phyloP scores from a whole-genome alignment of 2,797 vertebrate genomes.

The Ctenopoma multispine region DNA sequence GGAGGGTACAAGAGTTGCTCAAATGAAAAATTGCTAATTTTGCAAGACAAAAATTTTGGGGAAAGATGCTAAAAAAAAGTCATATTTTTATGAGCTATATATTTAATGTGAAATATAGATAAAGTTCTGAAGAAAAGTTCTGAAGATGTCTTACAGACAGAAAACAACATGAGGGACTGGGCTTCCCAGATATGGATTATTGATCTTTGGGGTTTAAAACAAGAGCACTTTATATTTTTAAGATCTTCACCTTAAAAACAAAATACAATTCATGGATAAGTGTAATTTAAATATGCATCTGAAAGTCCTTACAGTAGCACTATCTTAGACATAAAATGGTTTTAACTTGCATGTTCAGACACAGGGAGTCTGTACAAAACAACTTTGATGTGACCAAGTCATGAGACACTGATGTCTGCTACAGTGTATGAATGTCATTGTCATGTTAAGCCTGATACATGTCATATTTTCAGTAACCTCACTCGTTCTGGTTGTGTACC shows the following conservation, averaged over 20 bases:
- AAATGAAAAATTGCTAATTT: too few relatives aligned
- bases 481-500: slow-evolving; percentile 34
- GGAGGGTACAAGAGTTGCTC: too few relatives aligned
- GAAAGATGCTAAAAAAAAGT: not conserved
- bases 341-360: slow-evolving; percentile 22
- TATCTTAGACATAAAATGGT: not conserved
- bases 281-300: not conserved
- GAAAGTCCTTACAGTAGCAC: not conserved
- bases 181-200: not conserved
- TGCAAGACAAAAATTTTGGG: not conserved
- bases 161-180: not conserved
- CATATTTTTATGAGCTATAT: not conserved
- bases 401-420: slow-evolving; percentile 58
- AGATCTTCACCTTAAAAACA: not conserved
- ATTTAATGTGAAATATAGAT: not conserved
- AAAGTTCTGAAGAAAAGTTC: not conserved
- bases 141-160: not conserved
- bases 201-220: not conserved
- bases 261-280: not conserved
- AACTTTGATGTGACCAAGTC: slow-evolving; percentile 71
- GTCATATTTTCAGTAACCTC: slow-evolving; percentile 49
- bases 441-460: slow-evolving; percentile 25
- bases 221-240: too few relatives aligned
- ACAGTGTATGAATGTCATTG: slow-evolving; percentile 41
- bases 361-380: slow-evolving; percentile 47